Evolutionary conservation across 2,797 vertebrate genomes (phyloP).

Genomic region (Notoglanidium macrostoma): DNA sequence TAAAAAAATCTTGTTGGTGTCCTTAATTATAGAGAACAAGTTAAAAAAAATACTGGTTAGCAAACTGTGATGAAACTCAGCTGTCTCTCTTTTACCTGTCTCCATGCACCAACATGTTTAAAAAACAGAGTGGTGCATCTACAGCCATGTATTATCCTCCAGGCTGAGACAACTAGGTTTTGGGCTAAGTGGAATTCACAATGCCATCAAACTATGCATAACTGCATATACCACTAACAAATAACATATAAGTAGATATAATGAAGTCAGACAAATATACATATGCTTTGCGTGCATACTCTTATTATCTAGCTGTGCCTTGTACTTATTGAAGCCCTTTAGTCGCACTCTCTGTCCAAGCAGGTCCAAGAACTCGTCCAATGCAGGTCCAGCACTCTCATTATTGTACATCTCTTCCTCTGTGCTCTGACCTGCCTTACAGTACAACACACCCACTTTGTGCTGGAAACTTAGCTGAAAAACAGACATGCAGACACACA

Average conservation of each 20-base stretch:
- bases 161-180: background rate
- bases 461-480: constrained; percentile 98
- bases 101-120: background rate
- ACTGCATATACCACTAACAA: background rate
- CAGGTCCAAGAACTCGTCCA: constrained; percentile 96
- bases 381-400: constrained; percentile 87
- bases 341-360: constrained; percentile 93
- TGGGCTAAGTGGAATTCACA: background rate
- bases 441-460: constrained; percentile 96
- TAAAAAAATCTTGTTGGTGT: background rate
- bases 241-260: background rate
- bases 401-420: constrained; percentile 99
- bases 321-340: constrained; percentile 94
- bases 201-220: background rate
- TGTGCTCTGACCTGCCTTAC: constrained; percentile 93
- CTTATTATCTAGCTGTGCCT: constrained; percentile 97
- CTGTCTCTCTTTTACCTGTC: background rate
- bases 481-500: background rate
- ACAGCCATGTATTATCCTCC: background rate
- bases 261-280: too few relatives aligned
- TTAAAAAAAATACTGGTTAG: background rate
- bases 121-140: background rate
- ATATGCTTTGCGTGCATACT: constrained; percentile 78
- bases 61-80: background rate
- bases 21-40: background rate